These are phyloP conservation scores for Nycteola revayana DNA, from an alignment of 2,888 invertebrate species.

Conservation along the genomic window DNA sequence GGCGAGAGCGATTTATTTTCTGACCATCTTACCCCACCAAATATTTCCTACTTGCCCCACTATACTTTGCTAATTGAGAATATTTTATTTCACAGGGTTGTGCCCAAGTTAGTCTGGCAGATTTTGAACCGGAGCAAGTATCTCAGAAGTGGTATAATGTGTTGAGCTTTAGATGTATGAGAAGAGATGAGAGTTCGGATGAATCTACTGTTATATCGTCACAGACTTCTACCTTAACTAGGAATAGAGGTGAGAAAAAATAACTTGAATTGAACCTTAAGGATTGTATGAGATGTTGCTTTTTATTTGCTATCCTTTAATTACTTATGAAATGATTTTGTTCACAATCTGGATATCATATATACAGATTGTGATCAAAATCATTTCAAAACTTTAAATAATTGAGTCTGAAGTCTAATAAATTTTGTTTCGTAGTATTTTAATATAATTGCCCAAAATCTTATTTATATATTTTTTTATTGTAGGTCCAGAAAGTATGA, in stretches of 20 bases:
- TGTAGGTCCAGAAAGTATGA: constrained; percentile 82
- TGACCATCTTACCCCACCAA: constrained; percentile 27
- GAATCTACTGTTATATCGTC: constrained; percentile 98
- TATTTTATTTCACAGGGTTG: constrained; percentile 89
- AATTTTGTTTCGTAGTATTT: no score
- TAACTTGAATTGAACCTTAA: no score
- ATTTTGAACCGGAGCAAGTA: constrained; percentile 92
- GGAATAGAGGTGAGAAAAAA: constrained; percentile 86
- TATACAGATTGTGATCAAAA: no score
- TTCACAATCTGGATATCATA: no score
- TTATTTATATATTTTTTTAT: background rate
- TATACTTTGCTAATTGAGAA: background rate
- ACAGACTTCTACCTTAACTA: constrained; percentile 96
- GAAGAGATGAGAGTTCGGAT: constrained; percentile 95
- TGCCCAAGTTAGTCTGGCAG: constrained; percentile 97
- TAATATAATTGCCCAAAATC: no score
- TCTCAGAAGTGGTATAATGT: constrained; percentile 97
- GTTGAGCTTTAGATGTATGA: constrained; percentile 83
- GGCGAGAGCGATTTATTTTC: constrained; percentile 76
- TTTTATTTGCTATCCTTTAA: no score
- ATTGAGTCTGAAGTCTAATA: no score
- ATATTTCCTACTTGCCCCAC: background rate
- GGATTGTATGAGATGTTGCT: no score
- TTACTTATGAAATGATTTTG: no score
- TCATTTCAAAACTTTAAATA: no score